Base-by-base conservation (phyloP, 2,113 vertebrate genomes). In the Neogale vison region DNA sequence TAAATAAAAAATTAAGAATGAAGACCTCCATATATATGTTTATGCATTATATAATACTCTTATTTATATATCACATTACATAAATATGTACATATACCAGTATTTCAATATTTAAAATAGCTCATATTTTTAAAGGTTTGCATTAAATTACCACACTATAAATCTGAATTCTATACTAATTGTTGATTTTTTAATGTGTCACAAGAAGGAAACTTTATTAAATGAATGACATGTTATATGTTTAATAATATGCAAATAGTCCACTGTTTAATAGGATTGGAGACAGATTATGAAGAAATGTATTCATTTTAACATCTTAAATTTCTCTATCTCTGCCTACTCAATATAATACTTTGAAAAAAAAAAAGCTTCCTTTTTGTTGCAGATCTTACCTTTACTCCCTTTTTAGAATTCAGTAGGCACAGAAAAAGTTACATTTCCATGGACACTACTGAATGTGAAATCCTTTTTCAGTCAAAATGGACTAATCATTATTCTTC, bases 381-480 rank as follows among this genome's bases (percentile, higher is more conserved):
- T 95, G 50, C 34, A 88, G 36, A 76, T 80, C 15, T 13, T 59
- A 36, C 6, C 26, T 93, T 96, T 81, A 79, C 13, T 94, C n/a
- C 86, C 12, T 74, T 50, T 97, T 95, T 97, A 93, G 57, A 95
- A 96, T 98, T 96, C 90, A 86, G 45, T 20, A 69, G 34, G 18
- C 47, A 79, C 21, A 96, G 31, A 83, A 63, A 88, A 90, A 76
- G 55, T 89, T 45, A 0, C 31, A 84, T 79, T 88, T 65, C n/a
- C 76, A 74, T 57, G 72, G 76, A 80, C 34, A 79, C 42, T 57
- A 76, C 47, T 88, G 91, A 91, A 94, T 90, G 14, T 80, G 71
- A 94, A 96, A 94, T 61, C 1, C 11, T 13, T 90, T 80, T 92
- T 94, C 39, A 96, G 36, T 59, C 59, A 55, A 74, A 97, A 90